These are phyloP conservation scores for Drosophila cardini DNA, from an alignment of 1,140 invertebrate genomes.

Conservation along the genomic window DNA sequence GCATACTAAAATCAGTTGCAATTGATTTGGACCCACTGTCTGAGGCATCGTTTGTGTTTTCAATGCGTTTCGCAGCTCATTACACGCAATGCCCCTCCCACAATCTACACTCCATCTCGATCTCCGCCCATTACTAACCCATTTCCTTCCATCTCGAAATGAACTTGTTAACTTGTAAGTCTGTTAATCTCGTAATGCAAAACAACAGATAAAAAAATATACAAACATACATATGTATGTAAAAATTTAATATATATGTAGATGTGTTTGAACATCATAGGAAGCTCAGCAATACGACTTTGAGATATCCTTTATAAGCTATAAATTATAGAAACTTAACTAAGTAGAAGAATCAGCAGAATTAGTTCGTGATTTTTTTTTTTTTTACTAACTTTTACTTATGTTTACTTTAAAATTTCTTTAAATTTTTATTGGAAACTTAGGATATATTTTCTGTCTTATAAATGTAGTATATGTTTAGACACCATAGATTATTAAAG, in stretches of 20 bases:
- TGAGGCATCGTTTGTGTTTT: constrained; percentile 32
- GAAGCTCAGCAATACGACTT: not conserved
- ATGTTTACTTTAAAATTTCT: too few species aligned
- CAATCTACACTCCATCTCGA: not conserved
- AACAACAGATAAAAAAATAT: constrained; percentile 24
- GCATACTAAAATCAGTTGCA: constrained; percentile 77
- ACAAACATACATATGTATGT: too few species aligned
- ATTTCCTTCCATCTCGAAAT: constrained; percentile 14
- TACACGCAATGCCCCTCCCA: constrained; percentile 46
- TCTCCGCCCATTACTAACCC: not conserved
- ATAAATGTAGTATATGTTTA: too few species aligned
- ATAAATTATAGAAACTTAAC: too few species aligned
- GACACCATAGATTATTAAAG: too few species aligned
- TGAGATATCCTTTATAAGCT: not conserved
- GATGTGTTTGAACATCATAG: not conserved
- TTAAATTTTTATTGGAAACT: too few species aligned
- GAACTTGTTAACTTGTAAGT: constrained; percentile 51
- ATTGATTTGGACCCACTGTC: constrained; percentile 63
- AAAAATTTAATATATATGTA: constrained; percentile 3
- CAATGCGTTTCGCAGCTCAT: constrained; percentile 72
- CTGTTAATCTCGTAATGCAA: constrained; percentile 34
- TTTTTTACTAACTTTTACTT: too few species aligned
- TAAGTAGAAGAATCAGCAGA: too few species aligned
- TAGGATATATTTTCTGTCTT: too few species aligned
- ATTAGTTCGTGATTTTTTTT: too few species aligned